These are phyloP conservation scores for Rhegmatorhina hoffmannsi DNA, from an alignment of 2,113 vertebrate genomes.

Conservation along the genomic window DNA sequence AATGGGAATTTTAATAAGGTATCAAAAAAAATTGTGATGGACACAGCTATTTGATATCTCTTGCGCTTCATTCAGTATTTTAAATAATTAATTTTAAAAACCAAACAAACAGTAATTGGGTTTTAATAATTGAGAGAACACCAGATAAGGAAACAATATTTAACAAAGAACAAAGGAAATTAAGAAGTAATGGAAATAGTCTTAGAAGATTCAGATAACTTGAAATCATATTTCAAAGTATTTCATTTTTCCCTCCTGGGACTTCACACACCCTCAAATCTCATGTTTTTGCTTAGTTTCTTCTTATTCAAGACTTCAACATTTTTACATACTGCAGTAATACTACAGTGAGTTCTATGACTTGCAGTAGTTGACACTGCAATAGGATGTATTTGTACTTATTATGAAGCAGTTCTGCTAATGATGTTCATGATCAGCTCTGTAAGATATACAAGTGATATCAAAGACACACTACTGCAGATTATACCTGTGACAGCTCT, in stretches of 20 bases:
- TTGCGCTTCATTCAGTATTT: background rate
- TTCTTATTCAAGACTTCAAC: background rate
- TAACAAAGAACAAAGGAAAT: slow-evolving; percentile 26
- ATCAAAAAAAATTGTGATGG: background rate
- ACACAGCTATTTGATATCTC: background rate
- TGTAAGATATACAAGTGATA: background rate
- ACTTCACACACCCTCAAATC: background rate
- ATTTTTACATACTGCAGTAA: background rate
- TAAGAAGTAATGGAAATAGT: background rate
- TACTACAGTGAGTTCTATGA: background rate
- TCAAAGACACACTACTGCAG: background rate
- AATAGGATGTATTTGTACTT: background rate
- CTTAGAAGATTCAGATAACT: slow-evolving; percentile 1
- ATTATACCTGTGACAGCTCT: background rate
- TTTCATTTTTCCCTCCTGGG: background rate
- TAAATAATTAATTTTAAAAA: slow-evolving; percentile 43
- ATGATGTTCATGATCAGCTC: background rate
- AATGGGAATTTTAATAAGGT: slow-evolving; percentile 21
- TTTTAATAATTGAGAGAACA: slow-evolving; percentile 52
- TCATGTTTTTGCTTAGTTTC: background rate
- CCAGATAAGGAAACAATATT: slow-evolving; percentile 10
- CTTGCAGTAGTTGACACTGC: background rate
- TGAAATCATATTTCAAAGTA: background rate
- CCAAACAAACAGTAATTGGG: slow-evolving; percentile 37
- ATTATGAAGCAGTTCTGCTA: background rate